Percentiles rank a stretch among this genome's conserved stretches.
These are phyloP conservation scores for Tachuris rubrigastra DNA, from an alignment of 2,113 vertebrate genomes.

Conservation along the genomic window DNA sequence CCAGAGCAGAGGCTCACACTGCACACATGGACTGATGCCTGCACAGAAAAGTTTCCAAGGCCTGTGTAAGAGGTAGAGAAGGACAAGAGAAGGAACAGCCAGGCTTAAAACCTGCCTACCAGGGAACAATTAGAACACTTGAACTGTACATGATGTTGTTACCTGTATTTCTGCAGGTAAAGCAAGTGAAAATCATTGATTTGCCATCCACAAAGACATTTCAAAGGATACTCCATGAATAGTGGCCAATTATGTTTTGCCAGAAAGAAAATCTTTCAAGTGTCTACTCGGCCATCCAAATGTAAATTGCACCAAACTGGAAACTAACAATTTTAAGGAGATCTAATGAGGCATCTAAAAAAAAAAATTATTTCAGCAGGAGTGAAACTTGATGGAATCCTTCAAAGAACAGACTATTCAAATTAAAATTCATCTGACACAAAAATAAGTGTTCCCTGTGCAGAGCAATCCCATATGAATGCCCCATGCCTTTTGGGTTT, in stretches of 20 bases:
- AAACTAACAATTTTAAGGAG: neutral
- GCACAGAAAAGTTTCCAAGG: neutral
- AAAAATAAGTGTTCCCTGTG: neutral
- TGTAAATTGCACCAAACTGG: rapidly evolving
- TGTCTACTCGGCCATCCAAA: neutral
- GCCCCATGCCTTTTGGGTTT: neutral
- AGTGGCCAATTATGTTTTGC: neutral
- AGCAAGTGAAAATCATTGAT: neutral
- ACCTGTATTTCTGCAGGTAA: neutral
- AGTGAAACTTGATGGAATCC: neutral
- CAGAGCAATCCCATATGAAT: neutral
- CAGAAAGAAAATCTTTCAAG: neutral
- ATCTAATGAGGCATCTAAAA: neutral
- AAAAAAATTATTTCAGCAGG: neutral
- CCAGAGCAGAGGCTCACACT: neutral
- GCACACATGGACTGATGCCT: rapidly evolving
- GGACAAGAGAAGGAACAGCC: neutral
- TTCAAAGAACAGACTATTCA: neutral
- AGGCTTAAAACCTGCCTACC: neutral
- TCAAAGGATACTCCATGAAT: neutral
- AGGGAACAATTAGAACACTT: neutral
- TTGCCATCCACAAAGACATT: neutral
- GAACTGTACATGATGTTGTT: neutral
- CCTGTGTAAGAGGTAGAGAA: neutral
- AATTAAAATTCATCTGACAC: neutral